A percentile compares a stretch with the other conserved stretches of the same genome.
These are phyloP conservation scores for Porites cylindrica DNA, from an alignment of 92 coral and sea anemone genomes.

Conservation along the genomic window DNA sequence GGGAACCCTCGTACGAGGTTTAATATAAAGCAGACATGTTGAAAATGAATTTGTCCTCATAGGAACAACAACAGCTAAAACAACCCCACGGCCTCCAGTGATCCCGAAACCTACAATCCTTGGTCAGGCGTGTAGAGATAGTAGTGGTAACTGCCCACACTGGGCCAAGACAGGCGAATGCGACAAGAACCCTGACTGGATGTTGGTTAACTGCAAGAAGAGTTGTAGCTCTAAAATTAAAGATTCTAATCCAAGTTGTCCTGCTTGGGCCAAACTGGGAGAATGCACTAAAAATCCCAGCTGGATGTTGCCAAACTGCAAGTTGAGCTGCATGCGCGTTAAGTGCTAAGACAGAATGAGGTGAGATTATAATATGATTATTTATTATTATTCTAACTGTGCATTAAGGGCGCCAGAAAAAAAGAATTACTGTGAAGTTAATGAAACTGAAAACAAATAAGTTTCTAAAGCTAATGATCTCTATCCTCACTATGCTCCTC, in stretches of 20 bases:
- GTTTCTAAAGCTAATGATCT: too few species aligned
- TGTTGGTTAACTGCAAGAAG: slow-evolving; percentile 63
- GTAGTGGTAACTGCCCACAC: slow-evolving; percentile 33
- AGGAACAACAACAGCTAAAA: not conserved
- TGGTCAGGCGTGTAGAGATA: slow-evolving; percentile 28
- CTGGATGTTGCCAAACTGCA: slow-evolving; percentile 76
- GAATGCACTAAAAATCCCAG: slow-evolving; percentile 74
- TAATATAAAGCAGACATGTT: too few species aligned
- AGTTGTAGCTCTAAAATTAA: slow-evolving; percentile 46
- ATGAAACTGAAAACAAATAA: too few species aligned
- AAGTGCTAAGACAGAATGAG: slow-evolving; percentile 33
- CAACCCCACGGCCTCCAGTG: not conserved
- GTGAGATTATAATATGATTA: too few species aligned
- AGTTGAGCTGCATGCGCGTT: slow-evolving; percentile 64
- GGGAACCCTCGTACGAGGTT: too few species aligned
- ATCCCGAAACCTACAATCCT: not conserved
- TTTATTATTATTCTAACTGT: too few species aligned
- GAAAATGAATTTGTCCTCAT: too few species aligned
- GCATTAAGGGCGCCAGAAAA: too few species aligned
- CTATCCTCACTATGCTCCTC: too few species aligned
- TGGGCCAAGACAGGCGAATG: slow-evolving; percentile 83
- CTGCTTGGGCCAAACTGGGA: slow-evolving; percentile 59
- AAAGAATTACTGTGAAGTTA: too few species aligned
- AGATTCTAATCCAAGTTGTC: slow-evolving; percentile 52
- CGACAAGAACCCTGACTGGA: slow-evolving; percentile 52